Conservation (phyloP, 2,113 vertebrate species). For the Pangasianodon gigas region DNA sequence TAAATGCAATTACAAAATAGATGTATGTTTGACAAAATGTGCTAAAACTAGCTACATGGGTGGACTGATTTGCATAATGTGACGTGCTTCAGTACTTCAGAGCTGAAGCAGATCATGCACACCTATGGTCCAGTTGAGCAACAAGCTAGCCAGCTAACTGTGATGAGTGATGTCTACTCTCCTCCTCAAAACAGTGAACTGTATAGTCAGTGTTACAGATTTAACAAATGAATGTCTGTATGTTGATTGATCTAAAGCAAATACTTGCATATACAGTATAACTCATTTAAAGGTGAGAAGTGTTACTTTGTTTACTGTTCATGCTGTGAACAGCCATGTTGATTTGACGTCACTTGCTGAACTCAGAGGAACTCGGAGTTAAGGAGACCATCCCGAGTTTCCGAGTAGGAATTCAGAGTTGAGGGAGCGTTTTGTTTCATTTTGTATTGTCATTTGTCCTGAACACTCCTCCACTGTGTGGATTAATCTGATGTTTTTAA, state of each 20-base stretch:
- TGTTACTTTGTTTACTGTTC: background rate
- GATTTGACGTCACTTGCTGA: background rate
- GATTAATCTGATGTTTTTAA: background rate
- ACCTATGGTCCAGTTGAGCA: background rate
- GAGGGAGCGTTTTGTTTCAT: background rate
- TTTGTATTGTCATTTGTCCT: background rate
- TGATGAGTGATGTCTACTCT: background rate
- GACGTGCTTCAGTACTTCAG: background rate
- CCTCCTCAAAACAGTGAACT: no score
- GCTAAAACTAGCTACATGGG: background rate
- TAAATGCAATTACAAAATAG: background rate
- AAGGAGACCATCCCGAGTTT: background rate
- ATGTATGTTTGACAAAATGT: background rate
- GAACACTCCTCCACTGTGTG: background rate
- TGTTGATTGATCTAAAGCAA: background rate
- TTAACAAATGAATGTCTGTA: background rate
- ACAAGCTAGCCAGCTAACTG: background rate
- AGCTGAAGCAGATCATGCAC: background rate
- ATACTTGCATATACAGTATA: background rate
- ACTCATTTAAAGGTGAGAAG: background rate
- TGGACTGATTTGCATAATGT: background rate
- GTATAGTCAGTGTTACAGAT: no score
- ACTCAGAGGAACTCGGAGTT: background rate
- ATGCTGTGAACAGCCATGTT: background rate
- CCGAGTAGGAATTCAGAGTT: background rate